Base-by-base conservation (phyloP, 2,888 invertebrate species). In the Tenthredo notha region DNA sequence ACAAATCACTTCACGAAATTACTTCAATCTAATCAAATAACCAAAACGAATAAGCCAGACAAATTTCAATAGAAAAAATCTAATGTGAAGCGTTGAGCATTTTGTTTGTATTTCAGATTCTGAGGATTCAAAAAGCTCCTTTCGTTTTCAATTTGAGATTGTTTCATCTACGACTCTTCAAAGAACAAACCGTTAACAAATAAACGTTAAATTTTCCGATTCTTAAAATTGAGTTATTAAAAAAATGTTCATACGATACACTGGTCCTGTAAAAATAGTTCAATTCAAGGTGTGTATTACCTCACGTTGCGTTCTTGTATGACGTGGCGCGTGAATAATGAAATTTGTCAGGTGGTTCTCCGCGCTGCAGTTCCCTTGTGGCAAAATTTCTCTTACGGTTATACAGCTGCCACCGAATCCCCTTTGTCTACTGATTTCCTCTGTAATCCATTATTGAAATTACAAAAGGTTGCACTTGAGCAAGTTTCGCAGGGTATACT, bases 381-480 rank as follows among this genome's bases (percentile, higher is more conserved):
- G 12, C 7, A 7, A 3, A 67, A 67, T 67, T 67, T 67, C 18
- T 6, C 15, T 15, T 33, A 67, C 18, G 33, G 15, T 7, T 33
- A 33, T 67, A 67, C 15, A 18, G 33, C 15, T 6, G 67, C 25
- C 15, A 33, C 33, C 6, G 33, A 29, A 33, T 67, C 29, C 67
- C 33, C 67, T 29, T 67, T 67, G 67, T 33, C 67, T 33, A 33
- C 67, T 33, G 67, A 67, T 67, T 33, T 67, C 18, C 33, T 33
- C 67, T 15, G 33, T 67, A 67, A 67, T 67, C 67, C 67, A 67
- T 67, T 67, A 67, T 33, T 67, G 29, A 12, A 12, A 67, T 67
- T 67, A 67, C 67, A 12, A 67, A 67, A 67, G 67, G 67, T 67
- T 67, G 67, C 67, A 67, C 33, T 67, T 18, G 29, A 67, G 33